Conservation (phyloP, 2,797 vertebrate genomes). For the Hipposideros larvatus region DNA sequence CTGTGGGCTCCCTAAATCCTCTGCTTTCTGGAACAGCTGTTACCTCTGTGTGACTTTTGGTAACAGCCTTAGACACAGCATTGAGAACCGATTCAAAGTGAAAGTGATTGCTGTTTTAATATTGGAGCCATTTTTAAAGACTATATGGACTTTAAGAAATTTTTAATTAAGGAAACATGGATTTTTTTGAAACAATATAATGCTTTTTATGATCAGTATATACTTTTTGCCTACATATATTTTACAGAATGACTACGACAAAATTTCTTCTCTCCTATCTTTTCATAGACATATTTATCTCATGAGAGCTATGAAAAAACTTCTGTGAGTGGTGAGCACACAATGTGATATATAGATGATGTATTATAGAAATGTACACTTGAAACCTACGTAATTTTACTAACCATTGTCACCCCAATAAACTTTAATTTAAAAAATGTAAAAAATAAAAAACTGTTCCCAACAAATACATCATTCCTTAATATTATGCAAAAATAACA, state of each 20-base stretch:
- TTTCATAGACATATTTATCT: not conserved
- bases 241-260: not conserved
- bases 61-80: not conserved
- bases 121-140: not conserved
- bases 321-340: too few species aligned
- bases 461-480: not conserved
- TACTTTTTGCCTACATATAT: not conserved
- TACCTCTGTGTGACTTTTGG: slow-evolving; percentile 55
- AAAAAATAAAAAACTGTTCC: not conserved
- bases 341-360: too few species aligned
- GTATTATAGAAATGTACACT: too few species aligned
- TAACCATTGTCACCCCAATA: too few species aligned
- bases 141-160: not conserved
- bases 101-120: not conserved
- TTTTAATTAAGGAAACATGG: not conserved
- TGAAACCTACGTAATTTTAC: too few species aligned
- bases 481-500: not conserved
- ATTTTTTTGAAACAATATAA: not conserved
- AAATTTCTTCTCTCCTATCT: not conserved
- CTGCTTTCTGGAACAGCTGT: slow-evolving; percentile 43
- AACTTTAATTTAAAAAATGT: too few species aligned
- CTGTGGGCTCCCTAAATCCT: not conserved
- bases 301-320: not conserved
- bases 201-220: not conserved
- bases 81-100: not conserved